Base-by-base conservation (phyloP, 1,140 invertebrate genomes). In the Stenopsyche tienmushanensis region DNA sequence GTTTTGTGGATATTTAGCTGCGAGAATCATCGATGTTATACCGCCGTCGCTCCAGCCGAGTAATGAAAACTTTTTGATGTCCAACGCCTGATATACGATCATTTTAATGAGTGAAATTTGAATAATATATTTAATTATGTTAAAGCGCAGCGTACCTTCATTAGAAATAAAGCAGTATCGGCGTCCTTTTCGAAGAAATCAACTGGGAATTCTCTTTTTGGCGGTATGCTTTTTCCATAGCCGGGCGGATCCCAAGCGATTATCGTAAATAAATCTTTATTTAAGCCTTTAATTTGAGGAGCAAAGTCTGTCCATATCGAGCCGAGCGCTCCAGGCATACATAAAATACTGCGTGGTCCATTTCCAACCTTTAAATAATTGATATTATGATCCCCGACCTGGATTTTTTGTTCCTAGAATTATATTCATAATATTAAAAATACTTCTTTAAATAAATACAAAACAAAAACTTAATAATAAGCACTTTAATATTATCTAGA, bases 21-120 rank as follows among this genome's bases (percentile, higher is more conserved):
- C 89, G 3, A 92, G 66, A 2, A 94, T 86, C 44, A 95, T 78
- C 2, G 84, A 86, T 5, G 89, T 87, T 34, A 90, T 92, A 1
- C 90, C 93, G 42, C 93, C 94, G 79, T 95, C 92, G 78, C 90
- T 93, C 91, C 93, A 96, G 0, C 94, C 93, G 23, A 95, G 64
- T 0, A 95, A 69, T 0, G 91, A 93, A 79, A 87, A 94, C 71
- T 87, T 87, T 0, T 80, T 71, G 34, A 87, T 80, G n/a, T 84
- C 83, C 17, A 94, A 72, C 29, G 76, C 77, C 80, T 88, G 67
- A 1, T 75, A 72, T 59, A 2, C 41, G 18, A 42, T 39, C 13
- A 39, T 39, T 39, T 8, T 8, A 39, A 39, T 39, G 5, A 39
- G 5, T 8, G 5, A 39, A 8, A 39, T 39, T 8, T 39, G n/a